Percentiles rank a stretch among this genome's conserved stretches.
These are phyloP conservation scores for Cryptus viduatorius DNA, from an alignment of 2,888 invertebrate genomes.

Conservation along the genomic window DNA sequence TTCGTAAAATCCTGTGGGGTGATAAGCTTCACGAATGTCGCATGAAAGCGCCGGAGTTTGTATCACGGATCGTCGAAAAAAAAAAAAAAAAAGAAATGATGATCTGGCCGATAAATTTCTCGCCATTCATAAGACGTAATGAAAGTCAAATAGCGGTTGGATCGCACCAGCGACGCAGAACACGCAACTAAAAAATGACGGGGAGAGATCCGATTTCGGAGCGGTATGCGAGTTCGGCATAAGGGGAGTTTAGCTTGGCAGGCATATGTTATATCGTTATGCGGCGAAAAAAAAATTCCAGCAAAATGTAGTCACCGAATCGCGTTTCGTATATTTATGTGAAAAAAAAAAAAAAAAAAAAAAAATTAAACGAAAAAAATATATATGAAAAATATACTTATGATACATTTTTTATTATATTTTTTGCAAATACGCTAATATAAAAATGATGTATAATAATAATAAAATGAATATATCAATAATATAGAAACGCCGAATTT, in stretches of 20 bases:
- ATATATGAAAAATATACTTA: too few species aligned
- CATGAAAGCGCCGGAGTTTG: neutral
- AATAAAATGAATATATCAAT: too few species aligned
- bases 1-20: slow-evolving; percentile 73
- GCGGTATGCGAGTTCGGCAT: slow-evolving; percentile 3
- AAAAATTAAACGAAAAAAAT: too few species aligned
- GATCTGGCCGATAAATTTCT: slow-evolving; percentile 79
- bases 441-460: too few species aligned
- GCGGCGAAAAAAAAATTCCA: neutral
- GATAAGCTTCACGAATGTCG: slow-evolving; percentile 26
- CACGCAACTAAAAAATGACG: slow-evolving; percentile 38
- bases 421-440: too few species aligned
- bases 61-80: slow-evolving; percentile 2
- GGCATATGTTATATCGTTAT: slow-evolving; percentile 58
- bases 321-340: neutral
- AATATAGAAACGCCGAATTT: too few species aligned
- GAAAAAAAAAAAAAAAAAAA: neutral
- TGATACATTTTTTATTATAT: too few species aligned
- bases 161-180: slow-evolving; percentile 53
- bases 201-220: slow-evolving; percentile 38
- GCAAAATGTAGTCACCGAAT: neutral
- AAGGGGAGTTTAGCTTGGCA: slow-evolving; percentile 36
- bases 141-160: slow-evolving; percentile 84
- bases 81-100: slow-evolving; percentile 61
- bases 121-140: slow-evolving; percentile 81